Evolutionary conservation across 1,140 invertebrate species (phyloP).

Genomic region (Acromyrmex charruanus): DNA sequence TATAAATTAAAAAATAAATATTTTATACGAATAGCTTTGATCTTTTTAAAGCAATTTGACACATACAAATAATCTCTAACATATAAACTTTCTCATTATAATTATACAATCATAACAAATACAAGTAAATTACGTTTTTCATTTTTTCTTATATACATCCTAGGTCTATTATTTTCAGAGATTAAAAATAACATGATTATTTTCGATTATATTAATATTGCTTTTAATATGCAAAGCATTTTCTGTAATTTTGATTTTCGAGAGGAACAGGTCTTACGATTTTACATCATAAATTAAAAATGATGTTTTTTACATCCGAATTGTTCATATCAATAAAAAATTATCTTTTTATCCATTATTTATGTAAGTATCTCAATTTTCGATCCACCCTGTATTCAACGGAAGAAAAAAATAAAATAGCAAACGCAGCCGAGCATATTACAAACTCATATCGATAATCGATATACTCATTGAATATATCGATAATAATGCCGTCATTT

Average conservation of each 20-base stretch:
- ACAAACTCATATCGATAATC: slow-evolving; percentile 43
- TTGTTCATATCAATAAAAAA: not conserved
- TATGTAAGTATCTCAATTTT: slow-evolving; percentile 2
- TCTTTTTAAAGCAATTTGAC: not conserved
- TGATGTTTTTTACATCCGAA: not conserved
- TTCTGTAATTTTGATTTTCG: no score
- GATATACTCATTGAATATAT: slow-evolving; percentile 49
- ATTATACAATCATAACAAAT: not conserved
- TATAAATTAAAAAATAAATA: not conserved
- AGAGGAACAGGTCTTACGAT: not conserved
- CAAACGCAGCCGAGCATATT: slow-evolving; percentile 30
- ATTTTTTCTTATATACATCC: not conserved
- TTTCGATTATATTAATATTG: slow-evolving; percentile 1
- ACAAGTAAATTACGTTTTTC: not conserved
- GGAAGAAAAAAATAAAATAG: slow-evolving; percentile 44
- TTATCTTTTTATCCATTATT: not conserved
- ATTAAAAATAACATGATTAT: not conserved
- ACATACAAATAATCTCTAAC: not conserved
- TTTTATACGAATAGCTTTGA: not conserved
- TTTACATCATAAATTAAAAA: slow-evolving; percentile 9
- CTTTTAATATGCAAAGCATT: not conserved
- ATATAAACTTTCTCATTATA: slow-evolving; percentile 2
- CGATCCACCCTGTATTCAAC: slow-evolving; percentile 30
- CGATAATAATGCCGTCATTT: slow-evolving; percentile 44
- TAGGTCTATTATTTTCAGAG: slow-evolving; percentile 3